Evolutionary conservation across 2,888 invertebrate genomes (phyloP), one percentile per base, ranked within the genome.

Genomic region (Heteromyza rotundicornis): DNA sequence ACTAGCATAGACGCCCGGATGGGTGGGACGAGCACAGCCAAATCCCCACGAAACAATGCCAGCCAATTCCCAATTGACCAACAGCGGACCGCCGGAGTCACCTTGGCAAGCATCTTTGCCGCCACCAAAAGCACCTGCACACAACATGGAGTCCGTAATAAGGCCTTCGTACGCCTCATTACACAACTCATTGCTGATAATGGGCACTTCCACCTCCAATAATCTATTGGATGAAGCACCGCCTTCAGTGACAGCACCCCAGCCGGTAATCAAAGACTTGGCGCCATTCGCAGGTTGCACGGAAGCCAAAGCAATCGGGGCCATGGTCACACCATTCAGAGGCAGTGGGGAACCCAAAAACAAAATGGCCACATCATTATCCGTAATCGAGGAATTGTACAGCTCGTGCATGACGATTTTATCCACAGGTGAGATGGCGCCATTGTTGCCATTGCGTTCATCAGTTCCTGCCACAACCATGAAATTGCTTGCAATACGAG

Each of bases 361-460:
- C 10, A 80, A 32, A 0, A 89, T 64, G 0, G 88, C 88, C 8
- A 89, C 80, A 61, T 89, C 89, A 63, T 84, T 85, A 64, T 88
- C 86, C 2, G 65, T 69, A 7, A 55, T 72, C 1, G 67, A 35
- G 5, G 72, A 59, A 59, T 72, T 70, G 68, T 86, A 89, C 0
- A 77, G 70, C 17, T 85, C 84, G 68, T 89, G 87, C 36, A 76
- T 76, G 1, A 82, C 57, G 0, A 86, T 64, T 16, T 82, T 82
- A 0, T 81, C 82, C 0, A 88, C 84, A 12, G 82, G 81, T 1
- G 86, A 80, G 0, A 88, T 17, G 0, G 75, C 59, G 1, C 89
- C 89, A 56, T 76, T 69, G 2, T 85, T 86, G 1, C 70, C 61
- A 1, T 78, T 71, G 27, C 76, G 84, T 14, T 59, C 19, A 14